A percentile compares a stretch with the other conserved stretches of the same genome.
These are phyloP conservation scores for Aspidoscelis tigris DNA, from an alignment of 2,113 vertebrate species.

Conservation along the genomic window DNA sequence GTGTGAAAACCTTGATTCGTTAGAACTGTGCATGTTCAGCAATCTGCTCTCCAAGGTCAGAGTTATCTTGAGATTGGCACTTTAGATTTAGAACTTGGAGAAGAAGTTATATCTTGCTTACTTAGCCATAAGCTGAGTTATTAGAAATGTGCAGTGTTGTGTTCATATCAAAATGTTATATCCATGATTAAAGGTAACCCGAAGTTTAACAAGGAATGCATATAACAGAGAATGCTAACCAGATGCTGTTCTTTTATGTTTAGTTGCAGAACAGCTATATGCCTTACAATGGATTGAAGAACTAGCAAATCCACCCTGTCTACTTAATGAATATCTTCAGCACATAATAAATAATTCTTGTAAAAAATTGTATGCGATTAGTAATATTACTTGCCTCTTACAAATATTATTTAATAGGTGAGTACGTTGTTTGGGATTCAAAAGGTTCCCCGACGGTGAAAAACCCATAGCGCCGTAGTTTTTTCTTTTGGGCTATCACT, in stretches of 20 bases:
- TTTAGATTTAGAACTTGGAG: background rate
- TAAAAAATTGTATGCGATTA: conserved; percentile 69
- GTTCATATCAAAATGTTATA: background rate
- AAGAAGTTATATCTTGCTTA: background rate
- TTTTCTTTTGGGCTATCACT: conserved; percentile 11
- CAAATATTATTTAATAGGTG: conserved; percentile 86
- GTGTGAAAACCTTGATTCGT: background rate
- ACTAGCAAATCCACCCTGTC: conserved; percentile 74
- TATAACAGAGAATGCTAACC: background rate
- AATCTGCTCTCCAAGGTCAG: background rate
- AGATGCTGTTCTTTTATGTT: conserved; percentile 17
- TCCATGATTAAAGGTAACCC: background rate
- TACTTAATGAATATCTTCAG: conserved; percentile 78
- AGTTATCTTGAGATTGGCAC: background rate
- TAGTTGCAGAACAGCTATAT: conserved; percentile 90
- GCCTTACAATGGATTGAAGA: conserved; percentile 94
- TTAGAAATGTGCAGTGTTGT: background rate
- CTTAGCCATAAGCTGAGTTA: background rate
- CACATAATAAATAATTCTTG: conserved; percentile 80
- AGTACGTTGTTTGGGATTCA: conserved; percentile 21
- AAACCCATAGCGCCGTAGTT: background rate
- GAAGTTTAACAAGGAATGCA: background rate
- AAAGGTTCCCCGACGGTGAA: no score
- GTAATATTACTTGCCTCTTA: conserved; percentile 71
- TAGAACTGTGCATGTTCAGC: background rate